Conservation (phyloP, 2,797 vertebrate species). For the Pteronotus mesoamericanus region DNA sequence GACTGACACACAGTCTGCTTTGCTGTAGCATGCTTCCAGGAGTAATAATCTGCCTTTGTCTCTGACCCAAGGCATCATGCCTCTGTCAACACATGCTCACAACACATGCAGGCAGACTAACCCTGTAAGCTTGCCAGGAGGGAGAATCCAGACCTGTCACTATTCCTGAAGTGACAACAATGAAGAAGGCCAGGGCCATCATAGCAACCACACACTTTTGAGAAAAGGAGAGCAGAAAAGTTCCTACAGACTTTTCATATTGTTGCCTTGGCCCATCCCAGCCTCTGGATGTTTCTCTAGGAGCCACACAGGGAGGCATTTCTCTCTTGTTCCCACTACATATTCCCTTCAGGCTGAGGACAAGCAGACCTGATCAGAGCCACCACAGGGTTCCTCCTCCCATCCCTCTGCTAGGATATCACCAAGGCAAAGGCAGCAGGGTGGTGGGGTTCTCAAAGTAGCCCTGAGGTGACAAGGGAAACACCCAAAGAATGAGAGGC, state of each 20-base stretch:
- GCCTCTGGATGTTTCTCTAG: background rate
- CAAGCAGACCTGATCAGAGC: background rate
- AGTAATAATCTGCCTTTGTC: background rate
- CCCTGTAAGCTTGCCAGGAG: no score
- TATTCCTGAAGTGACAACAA: background rate
- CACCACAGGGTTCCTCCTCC: no score
- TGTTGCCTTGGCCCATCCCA: no score
- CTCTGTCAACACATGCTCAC: rapidly evolving
- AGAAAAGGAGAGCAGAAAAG: background rate
- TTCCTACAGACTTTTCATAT: rapidly evolving
- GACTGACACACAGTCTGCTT: rapidly evolving
- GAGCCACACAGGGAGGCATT: no score
- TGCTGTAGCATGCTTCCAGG: no score
- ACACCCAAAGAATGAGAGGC: background rate
- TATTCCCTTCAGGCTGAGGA: background rate
- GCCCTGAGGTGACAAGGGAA: no score
- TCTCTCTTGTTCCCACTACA: rapidly evolving
- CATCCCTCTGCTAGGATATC: background rate
- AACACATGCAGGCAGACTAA: rapidly evolving
- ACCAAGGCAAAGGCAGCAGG: background rate
- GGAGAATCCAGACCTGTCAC: no score
- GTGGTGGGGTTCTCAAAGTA: background rate
- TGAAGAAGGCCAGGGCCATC: background rate
- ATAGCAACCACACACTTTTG: no score
- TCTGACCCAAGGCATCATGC: background rate